Base-by-base conservation (phyloP, 1,140 invertebrate species). In the Drosophila neocordata region DNA sequence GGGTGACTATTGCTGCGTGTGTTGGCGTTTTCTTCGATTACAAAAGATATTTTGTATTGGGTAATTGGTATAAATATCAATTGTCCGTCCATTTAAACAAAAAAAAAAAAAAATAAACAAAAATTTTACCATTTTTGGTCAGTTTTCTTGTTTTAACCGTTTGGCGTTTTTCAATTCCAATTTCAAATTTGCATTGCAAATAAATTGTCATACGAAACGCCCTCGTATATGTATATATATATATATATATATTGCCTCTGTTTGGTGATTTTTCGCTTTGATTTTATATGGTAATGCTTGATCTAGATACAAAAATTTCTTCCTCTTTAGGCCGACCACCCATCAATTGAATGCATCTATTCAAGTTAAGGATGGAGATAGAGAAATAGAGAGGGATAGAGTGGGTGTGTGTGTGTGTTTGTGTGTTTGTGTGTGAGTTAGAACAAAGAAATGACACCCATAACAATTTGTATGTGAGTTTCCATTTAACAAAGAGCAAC, bases 21-120 rank as follows among this genome's bases (percentile, higher is more conserved):
- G 78, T 77, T 77, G 78, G 78, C 78, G 68, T 81, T 68, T 73
- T 5, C 62, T 55, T 13, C 35, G 55, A 41, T 44, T 52, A 27
- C 20, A 41, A 55, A 53, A 48, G 41, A 48, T 38, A 73, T 73
- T 59, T 61, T 41, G 53, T 37, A 24, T 65, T 77, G 82, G 66
- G 82, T 87, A 85, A 85, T 87, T 87, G 81, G 81, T 87, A 81
- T 20, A 48, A 48, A 48, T 85, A 85, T 87, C 81, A 85, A 85
- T 85, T 84, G 81, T 74, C 62, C 48, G 78, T 71, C 62, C 41
- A 78, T 34, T 51, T 60, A 65, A 64, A 44, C 77, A 85, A 84
- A 31, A 31, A 31, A 6, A 31, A 31, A 6, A 31, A 31, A 7
- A 31, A 31, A 31, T 24, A 24, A 24, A 24, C 4, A 24, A 31